A percentile compares a stretch with the other conserved stretches of the same genome.
phyloP scores from a whole-genome alignment of 64 coral and sea anemone genomes.

The Platygyra sinensis region DNA sequence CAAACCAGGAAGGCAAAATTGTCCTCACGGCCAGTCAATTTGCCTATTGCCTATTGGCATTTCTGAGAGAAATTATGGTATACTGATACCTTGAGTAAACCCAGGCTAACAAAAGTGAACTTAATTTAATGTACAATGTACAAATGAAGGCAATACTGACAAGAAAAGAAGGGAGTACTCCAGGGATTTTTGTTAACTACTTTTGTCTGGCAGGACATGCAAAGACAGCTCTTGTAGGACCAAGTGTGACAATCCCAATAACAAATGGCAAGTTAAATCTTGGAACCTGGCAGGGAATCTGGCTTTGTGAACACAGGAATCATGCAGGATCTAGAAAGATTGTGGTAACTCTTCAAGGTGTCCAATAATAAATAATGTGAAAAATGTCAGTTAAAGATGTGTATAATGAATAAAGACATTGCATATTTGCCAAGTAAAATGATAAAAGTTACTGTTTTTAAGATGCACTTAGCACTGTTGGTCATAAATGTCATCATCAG shows the following conservation, averaged over 20 bases:
- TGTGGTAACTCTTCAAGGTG: slow-evolving; percentile 91
- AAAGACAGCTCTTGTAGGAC: slow-evolving; percentile 91
- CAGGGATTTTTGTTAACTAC: neutral
- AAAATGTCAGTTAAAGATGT: neutral
- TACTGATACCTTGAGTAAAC: no score
- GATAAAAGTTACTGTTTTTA: no score
- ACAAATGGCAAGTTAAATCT: slow-evolving; percentile 91
- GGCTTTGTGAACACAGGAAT: slow-evolving; percentile 97
- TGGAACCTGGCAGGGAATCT: slow-evolving; percentile 99
- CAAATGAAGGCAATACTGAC: neutral
- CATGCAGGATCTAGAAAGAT: slow-evolving; percentile 79
- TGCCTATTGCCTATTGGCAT: no score
- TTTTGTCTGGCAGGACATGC: slow-evolving; percentile 70
- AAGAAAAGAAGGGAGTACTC: neutral
- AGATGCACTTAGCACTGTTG: no score
- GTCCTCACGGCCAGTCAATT: no score
- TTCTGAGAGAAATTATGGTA: no score
- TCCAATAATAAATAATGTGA: slow-evolving; percentile 36
- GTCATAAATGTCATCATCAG: no score
- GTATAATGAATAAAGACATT: neutral
- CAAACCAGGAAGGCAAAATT: no score
- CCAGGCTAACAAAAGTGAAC: no score
- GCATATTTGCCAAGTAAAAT: no score
- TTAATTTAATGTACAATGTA: no score
- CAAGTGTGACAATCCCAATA: slow-evolving; percentile 89